phyloP scores from a whole-genome alignment of 2,888 invertebrate species.

The Blastobasis adustella region DNA sequence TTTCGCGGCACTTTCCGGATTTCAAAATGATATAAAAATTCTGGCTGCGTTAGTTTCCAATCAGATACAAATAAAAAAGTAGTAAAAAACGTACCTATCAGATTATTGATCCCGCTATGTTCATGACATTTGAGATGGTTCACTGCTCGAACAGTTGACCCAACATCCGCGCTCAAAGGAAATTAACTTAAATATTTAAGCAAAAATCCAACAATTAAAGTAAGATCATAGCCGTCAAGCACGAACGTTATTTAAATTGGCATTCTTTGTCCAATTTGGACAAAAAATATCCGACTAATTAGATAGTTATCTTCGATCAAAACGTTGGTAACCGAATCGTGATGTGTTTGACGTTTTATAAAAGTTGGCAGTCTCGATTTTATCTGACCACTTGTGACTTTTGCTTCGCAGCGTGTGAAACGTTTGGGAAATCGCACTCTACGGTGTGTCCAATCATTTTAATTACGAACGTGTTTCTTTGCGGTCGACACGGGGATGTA shows the following conservation, averaged over 20 bases:
- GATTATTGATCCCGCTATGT: too few relatives aligned
- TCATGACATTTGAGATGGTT: too few relatives aligned
- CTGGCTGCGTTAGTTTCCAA: too few relatives aligned
- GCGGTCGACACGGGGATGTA: conserved; percentile 16
- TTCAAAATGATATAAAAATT: too few relatives aligned
- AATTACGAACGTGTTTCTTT: conserved; percentile 31
- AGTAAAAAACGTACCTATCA: too few relatives aligned
- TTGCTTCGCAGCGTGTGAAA: conserved; percentile 13
- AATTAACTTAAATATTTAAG: too few relatives aligned
- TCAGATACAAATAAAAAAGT: too few relatives aligned
- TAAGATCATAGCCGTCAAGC: too few relatives aligned
- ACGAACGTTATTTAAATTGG: not conserved
- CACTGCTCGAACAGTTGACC: too few relatives aligned
- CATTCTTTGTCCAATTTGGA: not conserved
- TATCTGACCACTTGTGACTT: conserved; percentile 25
- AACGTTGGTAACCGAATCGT: conserved; percentile 16
- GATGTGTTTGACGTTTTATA: conserved; percentile 26
- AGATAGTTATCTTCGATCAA: conserved; percentile 19
- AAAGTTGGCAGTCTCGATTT: conserved; percentile 28
- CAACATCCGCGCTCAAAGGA: too few relatives aligned
- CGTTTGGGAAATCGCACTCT: conserved; percentile 13
- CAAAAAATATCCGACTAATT: conserved; percentile 12
- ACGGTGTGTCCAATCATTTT: conserved; percentile 20
- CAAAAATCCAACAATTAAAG: too few relatives aligned
- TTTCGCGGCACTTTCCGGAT: too few relatives aligned